These are phyloP conservation scores for Meteorus cinctellus DNA, from an alignment of 2,888 invertebrate genomes.

Conservation along the genomic window DNA sequence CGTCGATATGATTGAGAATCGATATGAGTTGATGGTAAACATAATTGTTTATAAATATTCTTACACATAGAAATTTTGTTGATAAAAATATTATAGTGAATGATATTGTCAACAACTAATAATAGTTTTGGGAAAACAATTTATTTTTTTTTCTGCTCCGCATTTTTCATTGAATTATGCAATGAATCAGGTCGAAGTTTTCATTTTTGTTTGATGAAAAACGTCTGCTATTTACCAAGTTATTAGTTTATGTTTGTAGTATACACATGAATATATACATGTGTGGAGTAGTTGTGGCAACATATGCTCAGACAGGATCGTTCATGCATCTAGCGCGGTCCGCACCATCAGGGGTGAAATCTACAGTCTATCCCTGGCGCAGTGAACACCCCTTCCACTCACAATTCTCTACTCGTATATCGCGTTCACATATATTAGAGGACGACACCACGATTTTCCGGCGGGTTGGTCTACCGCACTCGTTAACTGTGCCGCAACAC, in stretches of 20 bases:
- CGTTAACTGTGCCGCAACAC: conserved; percentile 72
- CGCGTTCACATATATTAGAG: conserved; percentile 67
- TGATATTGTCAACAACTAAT: no score
- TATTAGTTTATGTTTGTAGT: background rate
- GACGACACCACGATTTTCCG: conserved; percentile 70
- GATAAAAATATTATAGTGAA: no score
- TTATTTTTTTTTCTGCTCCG: no score
- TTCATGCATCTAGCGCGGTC: conserved; percentile 41
- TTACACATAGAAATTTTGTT: no score
- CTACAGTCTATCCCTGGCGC: background rate
- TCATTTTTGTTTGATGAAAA: no score
- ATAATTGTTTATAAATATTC: no score
- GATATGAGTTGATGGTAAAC: no score
- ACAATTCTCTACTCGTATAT: conserved; percentile 51
- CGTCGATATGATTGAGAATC: no score
- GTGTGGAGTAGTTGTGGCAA: conserved; percentile 64
- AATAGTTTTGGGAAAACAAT: no score
- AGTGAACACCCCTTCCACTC: conserved; percentile 40
- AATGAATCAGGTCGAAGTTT: no score
- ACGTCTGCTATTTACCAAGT: background rate
- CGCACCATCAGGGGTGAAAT: conserved; percentile 41
- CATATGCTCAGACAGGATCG: conserved; percentile 70
- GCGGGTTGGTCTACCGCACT: conserved; percentile 72
- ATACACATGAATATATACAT: background rate
- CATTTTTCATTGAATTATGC: no score